A percentile compares a stretch with the other conserved stretches of the same genome.
Evolutionary conservation across 1,140 invertebrate species (phyloP).

Genomic region (Penaeus chinensis): DNA sequence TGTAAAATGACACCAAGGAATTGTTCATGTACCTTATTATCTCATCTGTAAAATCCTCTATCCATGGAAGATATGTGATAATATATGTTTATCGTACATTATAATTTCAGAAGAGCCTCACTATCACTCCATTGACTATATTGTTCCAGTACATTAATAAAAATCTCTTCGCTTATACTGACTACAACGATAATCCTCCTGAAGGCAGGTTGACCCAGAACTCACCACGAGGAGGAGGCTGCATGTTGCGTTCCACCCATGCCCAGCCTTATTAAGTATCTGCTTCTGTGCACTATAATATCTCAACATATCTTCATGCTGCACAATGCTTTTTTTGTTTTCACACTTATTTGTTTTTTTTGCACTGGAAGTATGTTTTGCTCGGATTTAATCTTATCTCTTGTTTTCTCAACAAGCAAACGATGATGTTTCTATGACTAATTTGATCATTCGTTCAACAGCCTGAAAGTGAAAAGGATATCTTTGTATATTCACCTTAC

Average conservation of each 20-base stretch:
- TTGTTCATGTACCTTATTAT: no score
- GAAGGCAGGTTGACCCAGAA: slow-evolving; percentile 22
- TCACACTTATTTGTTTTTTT: not conserved
- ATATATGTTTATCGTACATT: no score
- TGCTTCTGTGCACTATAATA: not conserved
- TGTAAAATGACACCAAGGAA: no score
- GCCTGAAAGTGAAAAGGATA: slow-evolving; percentile 5
- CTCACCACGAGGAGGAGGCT: slow-evolving; percentile 25
- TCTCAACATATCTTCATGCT: not conserved
- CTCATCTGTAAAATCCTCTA: no score
- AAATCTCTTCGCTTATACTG: no score
- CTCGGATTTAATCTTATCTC: not conserved
- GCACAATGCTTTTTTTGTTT: not conserved
- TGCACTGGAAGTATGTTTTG: slow-evolving; percentile 8
- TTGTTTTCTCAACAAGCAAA: not conserved
- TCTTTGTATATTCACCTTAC: slow-evolving; percentile 4
- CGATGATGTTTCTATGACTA: slow-evolving; percentile 20
- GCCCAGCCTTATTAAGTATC: slow-evolving; percentile 8
- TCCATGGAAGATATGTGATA: no score
- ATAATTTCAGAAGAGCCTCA: no score
- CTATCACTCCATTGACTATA: no score
- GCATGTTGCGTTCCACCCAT: slow-evolving; percentile 26
- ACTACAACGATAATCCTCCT: no score
- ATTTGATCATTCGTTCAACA: slow-evolving; percentile 1
- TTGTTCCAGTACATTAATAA: no score